These are phyloP conservation scores for Aramus guarauna DNA, from an alignment of 2,113 vertebrate genomes.

Conservation along the genomic window DNA sequence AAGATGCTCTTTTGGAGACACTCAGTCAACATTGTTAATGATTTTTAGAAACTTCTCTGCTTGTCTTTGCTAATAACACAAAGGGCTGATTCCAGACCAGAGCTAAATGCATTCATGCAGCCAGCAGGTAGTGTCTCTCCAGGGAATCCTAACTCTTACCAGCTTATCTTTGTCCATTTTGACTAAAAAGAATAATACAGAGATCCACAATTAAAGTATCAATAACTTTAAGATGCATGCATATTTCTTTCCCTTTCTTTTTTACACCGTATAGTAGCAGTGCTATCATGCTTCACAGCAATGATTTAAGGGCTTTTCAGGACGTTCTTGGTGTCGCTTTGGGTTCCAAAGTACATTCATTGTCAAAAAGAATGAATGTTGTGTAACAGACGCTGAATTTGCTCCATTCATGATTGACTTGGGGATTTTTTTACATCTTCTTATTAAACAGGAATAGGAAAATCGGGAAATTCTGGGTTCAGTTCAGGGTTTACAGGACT, in stretches of 20 bases:
- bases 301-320: background rate
- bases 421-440: background rate
- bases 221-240: background rate
- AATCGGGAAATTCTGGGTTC: background rate
- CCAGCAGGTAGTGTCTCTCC: background rate
- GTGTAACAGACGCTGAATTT: background rate
- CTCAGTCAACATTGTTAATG: background rate
- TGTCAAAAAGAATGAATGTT: background rate
- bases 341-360: background rate
- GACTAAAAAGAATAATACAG: background rate
- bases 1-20: background rate
- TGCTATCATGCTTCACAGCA: background rate
- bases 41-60: background rate
- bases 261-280: background rate
- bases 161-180: background rate
- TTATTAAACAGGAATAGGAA: background rate
- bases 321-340: background rate
- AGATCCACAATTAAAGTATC: background rate
- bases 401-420: background rate
- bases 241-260: background rate
- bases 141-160: background rate
- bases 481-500: background rate
- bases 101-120: background rate
- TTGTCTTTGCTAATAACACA: background rate
- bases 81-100: fast-evolving